Evolutionary conservation across 1,140 invertebrate genomes (phyloP).

Genomic region (Penaeus vannamei): DNA sequence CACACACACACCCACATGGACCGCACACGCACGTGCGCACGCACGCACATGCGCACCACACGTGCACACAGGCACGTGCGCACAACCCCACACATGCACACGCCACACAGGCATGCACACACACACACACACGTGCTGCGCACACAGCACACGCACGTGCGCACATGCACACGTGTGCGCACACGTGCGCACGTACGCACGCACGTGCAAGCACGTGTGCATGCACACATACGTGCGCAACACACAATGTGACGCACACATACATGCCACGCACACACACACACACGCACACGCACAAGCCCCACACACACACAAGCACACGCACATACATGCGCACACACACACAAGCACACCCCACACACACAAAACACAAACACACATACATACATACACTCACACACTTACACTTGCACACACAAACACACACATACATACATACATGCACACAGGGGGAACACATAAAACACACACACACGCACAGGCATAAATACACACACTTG

Average conservation of each 20-base stretch:
- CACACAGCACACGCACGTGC: neutral
- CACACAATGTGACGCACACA: too few species aligned
- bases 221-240: too few species aligned
- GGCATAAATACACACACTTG: neutral
- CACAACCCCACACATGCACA: too few species aligned
- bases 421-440: slow-evolving; percentile 6
- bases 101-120: too few species aligned
- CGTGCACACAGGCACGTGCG: too few species aligned
- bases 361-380: slow-evolving; percentile 8
- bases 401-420: neutral
- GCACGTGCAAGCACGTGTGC: too few species aligned
- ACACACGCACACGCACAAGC: neutral
- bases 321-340: neutral
- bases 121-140: too few species aligned
- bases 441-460: neutral
- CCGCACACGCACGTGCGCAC: too few species aligned
- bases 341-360: neutral
- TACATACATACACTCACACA: neutral
- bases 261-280: neutral
- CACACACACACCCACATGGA: too few species aligned
- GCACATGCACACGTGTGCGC: neutral
- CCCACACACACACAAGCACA: neutral
- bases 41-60: too few species aligned
- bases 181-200: neutral
- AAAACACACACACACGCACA: slow-evolving; percentile 1